Percentiles rank a stretch among this genome's conserved stretches.
phyloP scores from a whole-genome alignment of 1,140 invertebrate genomes.

The Ceratina calcarata region DNA sequence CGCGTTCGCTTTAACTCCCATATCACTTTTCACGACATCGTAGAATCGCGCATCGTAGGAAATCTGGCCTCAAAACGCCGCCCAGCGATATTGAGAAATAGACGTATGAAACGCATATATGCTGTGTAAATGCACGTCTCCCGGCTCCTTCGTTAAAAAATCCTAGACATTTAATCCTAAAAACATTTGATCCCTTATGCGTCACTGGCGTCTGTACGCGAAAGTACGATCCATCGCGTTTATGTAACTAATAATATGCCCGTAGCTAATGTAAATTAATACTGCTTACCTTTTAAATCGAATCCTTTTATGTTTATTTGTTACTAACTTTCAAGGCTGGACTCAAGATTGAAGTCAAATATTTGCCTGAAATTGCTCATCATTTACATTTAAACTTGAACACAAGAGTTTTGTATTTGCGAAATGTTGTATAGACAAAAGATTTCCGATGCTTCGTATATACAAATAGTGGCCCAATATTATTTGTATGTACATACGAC shows the following conservation, averaged over 20 bases:
- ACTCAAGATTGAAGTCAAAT: too few species aligned
- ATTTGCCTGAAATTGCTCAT: too few species aligned
- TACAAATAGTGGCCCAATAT: background rate
- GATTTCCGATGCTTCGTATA: background rate
- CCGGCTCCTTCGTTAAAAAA: background rate
- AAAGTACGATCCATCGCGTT: slow-evolving; percentile 34
- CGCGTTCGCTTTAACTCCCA: slow-evolving; percentile 23
- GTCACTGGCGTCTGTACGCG: slow-evolving; percentile 10
- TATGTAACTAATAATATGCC: slow-evolving; percentile 32
- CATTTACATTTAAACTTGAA: too few species aligned
- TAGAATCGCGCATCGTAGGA: slow-evolving; percentile 15
- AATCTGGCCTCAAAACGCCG: slow-evolving; percentile 9
- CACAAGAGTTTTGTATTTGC: background rate
- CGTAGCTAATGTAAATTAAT: slow-evolving; percentile 25
- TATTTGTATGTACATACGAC: background rate
- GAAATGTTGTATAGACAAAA: background rate
- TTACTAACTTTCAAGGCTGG: too few species aligned
- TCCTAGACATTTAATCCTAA: slow-evolving; percentile 26
- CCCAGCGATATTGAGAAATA: too few species aligned
- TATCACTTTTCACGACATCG: slow-evolving; percentile 38
- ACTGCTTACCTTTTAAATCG: background rate
- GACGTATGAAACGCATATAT: background rate
- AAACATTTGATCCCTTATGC: slow-evolving; percentile 39
- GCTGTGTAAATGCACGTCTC: background rate
- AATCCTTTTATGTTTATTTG: too few species aligned